These are phyloP conservation scores for Chrysolina americana DNA, from an alignment of 2,888 invertebrate genomes.

Conservation along the genomic window DNA sequence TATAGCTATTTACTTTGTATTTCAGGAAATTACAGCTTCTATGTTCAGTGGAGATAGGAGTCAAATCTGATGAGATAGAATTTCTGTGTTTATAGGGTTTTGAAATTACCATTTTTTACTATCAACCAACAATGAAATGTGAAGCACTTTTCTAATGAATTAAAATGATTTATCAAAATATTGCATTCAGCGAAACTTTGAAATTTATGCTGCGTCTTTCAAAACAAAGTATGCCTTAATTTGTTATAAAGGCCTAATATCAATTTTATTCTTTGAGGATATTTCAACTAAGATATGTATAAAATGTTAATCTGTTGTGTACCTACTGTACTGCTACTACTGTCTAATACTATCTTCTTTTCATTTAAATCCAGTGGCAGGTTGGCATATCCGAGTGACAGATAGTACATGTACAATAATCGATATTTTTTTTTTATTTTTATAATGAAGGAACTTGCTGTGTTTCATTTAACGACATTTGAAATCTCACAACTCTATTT, in stretches of 20 bases:
- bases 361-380: neutral
- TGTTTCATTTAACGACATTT: too few species aligned
- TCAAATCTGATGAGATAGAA: neutral
- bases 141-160: conserved; percentile 5
- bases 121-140: neutral
- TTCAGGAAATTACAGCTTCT: too few species aligned
- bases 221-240: conserved; percentile 12
- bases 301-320: neutral
- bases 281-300: conserved; percentile 5
- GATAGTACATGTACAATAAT: conserved; percentile 8
- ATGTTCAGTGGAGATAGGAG: conserved; percentile 10
- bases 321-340: too few species aligned
- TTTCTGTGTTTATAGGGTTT: neutral
- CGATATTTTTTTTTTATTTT: neutral
- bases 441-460: neutral
- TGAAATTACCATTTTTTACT: conserved; percentile 8
- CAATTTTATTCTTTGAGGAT: conserved; percentile 15
- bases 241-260: conserved; percentile 21
- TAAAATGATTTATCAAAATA: neutral
- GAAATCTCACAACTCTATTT: too few species aligned
- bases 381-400: conserved; percentile 16
- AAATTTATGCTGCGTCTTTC: conserved; percentile 10
- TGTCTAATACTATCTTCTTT: conserved; percentile 3
- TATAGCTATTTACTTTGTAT: too few species aligned
- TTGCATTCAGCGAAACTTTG: too few species aligned